Evolutionary conservation across 2,113 vertebrate species (phyloP).

Genomic region (Nanorana parkeri): DNA sequence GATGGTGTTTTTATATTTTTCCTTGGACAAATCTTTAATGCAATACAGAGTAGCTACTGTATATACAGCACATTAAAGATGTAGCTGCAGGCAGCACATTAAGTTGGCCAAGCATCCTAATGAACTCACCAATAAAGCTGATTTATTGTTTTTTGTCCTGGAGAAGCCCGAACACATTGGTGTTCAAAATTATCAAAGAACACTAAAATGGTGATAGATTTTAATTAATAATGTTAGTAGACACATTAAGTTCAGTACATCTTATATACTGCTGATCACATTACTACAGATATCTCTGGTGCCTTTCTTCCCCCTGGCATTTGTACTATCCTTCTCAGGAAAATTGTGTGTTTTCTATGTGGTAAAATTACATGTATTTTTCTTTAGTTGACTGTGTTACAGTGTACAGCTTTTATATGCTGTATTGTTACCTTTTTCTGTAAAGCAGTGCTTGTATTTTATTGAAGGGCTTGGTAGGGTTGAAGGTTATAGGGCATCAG

Average conservation of each 20-base stretch:
- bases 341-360: background rate
- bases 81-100: slow-evolving; percentile 25
- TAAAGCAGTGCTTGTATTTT: background rate
- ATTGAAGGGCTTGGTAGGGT: too few species aligned
- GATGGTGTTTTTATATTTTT: too few species aligned
- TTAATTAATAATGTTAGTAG: slow-evolving; percentile 16
- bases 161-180: background rate
- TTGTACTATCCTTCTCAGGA: background rate
- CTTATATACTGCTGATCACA: background rate
- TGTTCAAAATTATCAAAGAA: slow-evolving; percentile 4
- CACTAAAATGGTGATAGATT: background rate
- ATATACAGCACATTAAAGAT: slow-evolving; percentile 10
- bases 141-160: slow-evolving; percentile 7
- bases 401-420: background rate
- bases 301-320: background rate
- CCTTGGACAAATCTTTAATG: background rate
- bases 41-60: background rate
- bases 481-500: too few species aligned
- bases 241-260: slow-evolving; percentile 1
- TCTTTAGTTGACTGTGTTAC: background rate
- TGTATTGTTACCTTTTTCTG: background rate
- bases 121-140: slow-evolving; percentile 21
- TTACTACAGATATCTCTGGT: background rate
- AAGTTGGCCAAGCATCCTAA: slow-evolving; percentile 17
- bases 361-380: background rate